Base-by-base conservation (phyloP, 2,888 invertebrate species). In the Acrobasis repandana region DNA sequence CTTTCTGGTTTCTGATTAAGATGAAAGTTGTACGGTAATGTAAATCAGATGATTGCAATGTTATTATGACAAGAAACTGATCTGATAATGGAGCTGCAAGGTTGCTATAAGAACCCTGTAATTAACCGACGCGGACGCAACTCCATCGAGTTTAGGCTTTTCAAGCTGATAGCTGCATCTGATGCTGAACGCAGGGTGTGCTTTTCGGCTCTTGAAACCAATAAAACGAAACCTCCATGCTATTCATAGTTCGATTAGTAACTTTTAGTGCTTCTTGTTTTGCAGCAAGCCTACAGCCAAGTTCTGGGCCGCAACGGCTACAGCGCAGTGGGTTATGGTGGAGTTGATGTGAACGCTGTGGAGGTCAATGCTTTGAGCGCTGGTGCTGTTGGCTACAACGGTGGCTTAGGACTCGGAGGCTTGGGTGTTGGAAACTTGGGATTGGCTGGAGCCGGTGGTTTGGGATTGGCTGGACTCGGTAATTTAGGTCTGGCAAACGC, bases 351-450 rank as follows among this genome's bases (percentile, higher is more conserved):
- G 28, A 20, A 20, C 18, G 15, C 28, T 56, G 6, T 28, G 28
- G 28, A 28, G 57, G 48, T 15, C 18, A 8, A 14, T 11, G 58
- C 38, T 11, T 3, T 38, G 14, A 36, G 36, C 14, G 36, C 54
- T 54, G 78, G 80, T 58, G 70, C 74, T 15, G 80, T 80, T 20
- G 68, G 69, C 16, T 77, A 77, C 72, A 65, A 67, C 20, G 80
- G 76, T 6, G 57, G 34, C 56, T 50, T 46, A 56, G 51, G 36
- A n/a, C 58, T n/a, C 28, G 28, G 28, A 28, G 46, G 50, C 57
- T 57, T 28, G 28, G 59, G 48, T 48, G 61, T 18, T 38, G 36
- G 56, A 8, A 15, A 6, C 60, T 48, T 9, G 9, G 49, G 54
- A 16, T 3, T 51, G 48, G 60, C 48, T 14, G 48, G 46, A 9